Evolutionary conservation across 2,888 invertebrate genomes (phyloP).

Genomic region (Podotricha telesiphe): DNA sequence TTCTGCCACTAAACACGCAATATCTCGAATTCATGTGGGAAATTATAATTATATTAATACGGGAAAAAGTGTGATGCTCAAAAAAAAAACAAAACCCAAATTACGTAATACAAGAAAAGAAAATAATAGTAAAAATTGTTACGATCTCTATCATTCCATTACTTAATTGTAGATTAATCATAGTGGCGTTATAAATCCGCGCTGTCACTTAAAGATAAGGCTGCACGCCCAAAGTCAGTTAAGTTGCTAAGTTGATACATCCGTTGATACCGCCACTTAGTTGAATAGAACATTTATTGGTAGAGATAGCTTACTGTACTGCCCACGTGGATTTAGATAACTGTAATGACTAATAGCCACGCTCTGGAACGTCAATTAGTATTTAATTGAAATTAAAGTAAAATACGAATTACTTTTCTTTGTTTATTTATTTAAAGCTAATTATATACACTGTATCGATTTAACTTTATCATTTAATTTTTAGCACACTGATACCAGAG

Average conservation of each 20-base stretch:
- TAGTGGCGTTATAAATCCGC: conserved; percentile 23
- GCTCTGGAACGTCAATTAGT: neutral
- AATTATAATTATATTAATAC: too few relatives aligned
- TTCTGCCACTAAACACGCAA: too few relatives aligned
- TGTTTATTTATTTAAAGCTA: too few relatives aligned
- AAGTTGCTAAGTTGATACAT: conserved; percentile 30
- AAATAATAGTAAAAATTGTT: conserved; percentile 1
- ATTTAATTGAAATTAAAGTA: neutral
- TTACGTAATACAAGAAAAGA: neutral
- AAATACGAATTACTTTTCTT: too few relatives aligned
- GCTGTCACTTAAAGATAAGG: conserved; percentile 27
- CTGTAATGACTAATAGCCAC: neutral
- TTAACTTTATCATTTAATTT: too few relatives aligned
- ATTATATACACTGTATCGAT: too few relatives aligned
- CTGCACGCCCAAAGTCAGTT: conserved; percentile 28
- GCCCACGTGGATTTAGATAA: conserved; percentile 21
- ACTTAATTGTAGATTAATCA: conserved; percentile 19
- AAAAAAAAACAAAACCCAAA: neutral
- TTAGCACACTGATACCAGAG: too few relatives aligned
- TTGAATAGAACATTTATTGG: conserved; percentile 24
- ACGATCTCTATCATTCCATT: neutral
- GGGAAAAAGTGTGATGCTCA: too few relatives aligned
- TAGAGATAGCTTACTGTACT: conserved; percentile 13
- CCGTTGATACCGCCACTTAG: conserved; percentile 15
- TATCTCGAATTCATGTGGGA: too few relatives aligned